Conservation (phyloP, 2,797 vertebrate species). For the Sebastes iracundus region DNA sequence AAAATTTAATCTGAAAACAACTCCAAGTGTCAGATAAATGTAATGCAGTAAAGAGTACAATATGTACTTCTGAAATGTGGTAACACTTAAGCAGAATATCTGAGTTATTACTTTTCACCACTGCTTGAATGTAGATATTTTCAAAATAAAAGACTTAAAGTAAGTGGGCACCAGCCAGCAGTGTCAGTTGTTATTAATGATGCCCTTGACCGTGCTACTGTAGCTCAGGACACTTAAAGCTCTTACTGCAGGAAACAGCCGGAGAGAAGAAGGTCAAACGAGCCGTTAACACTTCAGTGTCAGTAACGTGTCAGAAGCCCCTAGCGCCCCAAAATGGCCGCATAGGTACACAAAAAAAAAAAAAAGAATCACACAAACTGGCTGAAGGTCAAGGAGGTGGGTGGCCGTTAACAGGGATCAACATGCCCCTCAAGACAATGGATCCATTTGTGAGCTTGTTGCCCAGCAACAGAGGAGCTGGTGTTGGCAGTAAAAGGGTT, state of each 20-base stretch:
- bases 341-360: background rate
- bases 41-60: background rate
- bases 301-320: background rate
- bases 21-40: background rate
- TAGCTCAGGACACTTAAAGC: conserved; percentile 8
- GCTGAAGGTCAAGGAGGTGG: conserved; percentile 28
- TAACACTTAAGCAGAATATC: background rate
- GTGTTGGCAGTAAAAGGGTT: background rate
- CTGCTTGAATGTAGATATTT: background rate
- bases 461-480: conserved; percentile 32
- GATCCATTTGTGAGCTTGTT: conserved; percentile 42
- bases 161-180: background rate
- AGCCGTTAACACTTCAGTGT: conserved; percentile 11
- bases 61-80: background rate
- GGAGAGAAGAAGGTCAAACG: background rate
- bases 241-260: background rate
- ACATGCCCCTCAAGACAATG: conserved; percentile 35
- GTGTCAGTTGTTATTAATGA: conserved; percentile 24
- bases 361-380: background rate
- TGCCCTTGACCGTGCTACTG: background rate
- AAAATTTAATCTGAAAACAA: background rate
- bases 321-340: background rate
- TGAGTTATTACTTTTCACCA: background rate
- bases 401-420: conserved; percentile 17
- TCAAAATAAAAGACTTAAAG: background rate